Evolutionary conservation across 2,797 vertebrate genomes (phyloP).

Genomic region (Orestias chungarensis): DNA sequence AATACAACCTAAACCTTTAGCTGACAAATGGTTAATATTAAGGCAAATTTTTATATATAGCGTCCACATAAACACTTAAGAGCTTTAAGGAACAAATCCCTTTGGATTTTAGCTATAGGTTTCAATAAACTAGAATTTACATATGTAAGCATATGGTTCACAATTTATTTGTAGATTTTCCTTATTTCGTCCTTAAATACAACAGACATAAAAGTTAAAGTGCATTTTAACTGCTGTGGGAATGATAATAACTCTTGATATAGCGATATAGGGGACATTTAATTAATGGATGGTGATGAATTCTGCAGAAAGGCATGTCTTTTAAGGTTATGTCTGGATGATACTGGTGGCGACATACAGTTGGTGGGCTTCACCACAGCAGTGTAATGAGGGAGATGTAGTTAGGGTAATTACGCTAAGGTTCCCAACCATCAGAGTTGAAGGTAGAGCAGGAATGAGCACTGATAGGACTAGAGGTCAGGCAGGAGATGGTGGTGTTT

Average conservation of each 20-base stretch:
- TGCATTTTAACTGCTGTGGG: background rate
- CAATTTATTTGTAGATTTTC: background rate
- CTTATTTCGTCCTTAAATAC: slow-evolving; percentile 2
- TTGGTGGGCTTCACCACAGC: slow-evolving; percentile 71
- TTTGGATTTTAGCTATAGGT: slow-evolving; percentile 8
- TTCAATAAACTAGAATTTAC: background rate
- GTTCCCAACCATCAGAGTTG: slow-evolving; percentile 41
- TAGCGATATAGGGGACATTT: background rate
- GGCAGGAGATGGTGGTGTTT: slow-evolving; percentile 37
- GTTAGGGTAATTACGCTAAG: slow-evolving; percentile 67
- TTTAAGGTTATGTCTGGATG: slow-evolving; percentile 41
- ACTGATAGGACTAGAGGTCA: slow-evolving; percentile 46
- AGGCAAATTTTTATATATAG: slow-evolving; percentile 22
- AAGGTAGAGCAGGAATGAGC: slow-evolving; percentile 31
- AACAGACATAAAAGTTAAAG: background rate
- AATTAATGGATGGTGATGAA: background rate
- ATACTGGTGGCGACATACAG: slow-evolving; percentile 49
- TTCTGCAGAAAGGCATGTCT: slow-evolving; percentile 37
- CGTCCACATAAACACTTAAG: slow-evolving; percentile 6
- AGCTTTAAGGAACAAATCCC: background rate
- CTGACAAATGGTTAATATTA: slow-evolving; percentile 8
- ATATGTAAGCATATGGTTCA: background rate
- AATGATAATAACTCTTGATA: background rate
- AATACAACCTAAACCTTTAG: slow-evolving; percentile 33
- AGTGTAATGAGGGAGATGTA: slow-evolving; percentile 70